These are phyloP conservation scores for Serinus canaria DNA, from an alignment of 2,113 vertebrate species.

Conservation along the genomic window DNA sequence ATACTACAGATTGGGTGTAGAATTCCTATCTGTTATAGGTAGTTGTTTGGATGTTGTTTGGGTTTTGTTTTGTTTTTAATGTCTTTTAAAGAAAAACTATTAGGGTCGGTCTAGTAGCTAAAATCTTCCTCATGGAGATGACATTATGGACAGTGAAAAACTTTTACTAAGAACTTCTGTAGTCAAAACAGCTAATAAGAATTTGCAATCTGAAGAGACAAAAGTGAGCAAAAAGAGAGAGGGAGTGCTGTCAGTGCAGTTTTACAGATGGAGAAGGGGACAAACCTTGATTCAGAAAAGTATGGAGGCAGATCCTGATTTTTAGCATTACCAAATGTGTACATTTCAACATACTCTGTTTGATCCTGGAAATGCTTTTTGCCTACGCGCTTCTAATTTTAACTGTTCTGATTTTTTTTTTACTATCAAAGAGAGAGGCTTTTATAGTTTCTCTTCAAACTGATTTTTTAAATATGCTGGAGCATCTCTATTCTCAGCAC, in stretches of 20 bases:
- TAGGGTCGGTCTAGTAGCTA: neutral
- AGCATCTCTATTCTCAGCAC: neutral
- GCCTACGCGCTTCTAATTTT: slow-evolving; percentile 54
- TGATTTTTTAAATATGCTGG: neutral
- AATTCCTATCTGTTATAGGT: neutral
- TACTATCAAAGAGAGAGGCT: slow-evolving; percentile 13
- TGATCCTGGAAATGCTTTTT: slow-evolving; percentile 39
- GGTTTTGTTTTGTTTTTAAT: neutral
- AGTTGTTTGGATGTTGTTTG: neutral
- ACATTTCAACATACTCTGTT: slow-evolving; percentile 42
- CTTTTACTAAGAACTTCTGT: neutral
- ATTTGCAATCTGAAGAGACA: neutral
- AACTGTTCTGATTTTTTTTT: slow-evolving; percentile 38
- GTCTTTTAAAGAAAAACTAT: neutral
- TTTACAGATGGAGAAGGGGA: slow-evolving; percentile 1
- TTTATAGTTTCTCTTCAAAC: slow-evolving; percentile 1
- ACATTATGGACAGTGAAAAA: neutral
- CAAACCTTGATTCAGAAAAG: slow-evolving; percentile 4
- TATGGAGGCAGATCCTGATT: slow-evolving; percentile 21
- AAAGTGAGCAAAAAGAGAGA: slow-evolving; percentile 16
- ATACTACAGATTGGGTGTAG: neutral
- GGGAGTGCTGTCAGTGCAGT: neutral
- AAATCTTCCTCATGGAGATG: neutral
- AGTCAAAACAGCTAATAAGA: neutral
- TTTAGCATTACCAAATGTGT: slow-evolving; percentile 42